phyloP scores from a whole-genome alignment of 2,888 invertebrate genomes.

The Chelonus formosanus region DNA sequence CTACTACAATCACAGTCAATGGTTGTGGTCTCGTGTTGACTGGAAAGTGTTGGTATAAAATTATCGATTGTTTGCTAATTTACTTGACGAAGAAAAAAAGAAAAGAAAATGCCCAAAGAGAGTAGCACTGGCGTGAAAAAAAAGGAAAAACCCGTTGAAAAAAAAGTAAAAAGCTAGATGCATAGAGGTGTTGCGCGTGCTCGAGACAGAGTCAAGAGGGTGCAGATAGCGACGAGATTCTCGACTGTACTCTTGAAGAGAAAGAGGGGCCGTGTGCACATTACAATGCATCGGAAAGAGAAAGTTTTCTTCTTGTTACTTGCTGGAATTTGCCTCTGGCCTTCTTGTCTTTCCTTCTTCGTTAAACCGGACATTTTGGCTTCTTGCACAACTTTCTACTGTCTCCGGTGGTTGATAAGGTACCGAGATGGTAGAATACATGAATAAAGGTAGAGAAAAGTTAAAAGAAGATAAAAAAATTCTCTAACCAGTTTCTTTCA shows the following conservation, averaged over 20 bases:
- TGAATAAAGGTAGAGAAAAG: background rate
- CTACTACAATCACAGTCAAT: constrained; percentile 26
- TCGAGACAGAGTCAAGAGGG: constrained; percentile 31
- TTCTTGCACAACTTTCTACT: constrained; percentile 13
- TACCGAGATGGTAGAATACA: background rate
- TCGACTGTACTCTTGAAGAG: constrained; percentile 13
- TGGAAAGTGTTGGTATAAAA: constrained; percentile 9
- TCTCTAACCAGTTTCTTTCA: no score
- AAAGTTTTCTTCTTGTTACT: constrained; percentile 34
- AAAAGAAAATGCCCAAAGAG: constrained; percentile 10
- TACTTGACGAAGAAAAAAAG: constrained; percentile 3
- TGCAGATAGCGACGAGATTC: constrained; percentile 20
- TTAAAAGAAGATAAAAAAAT: background rate
- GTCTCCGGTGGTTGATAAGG: constrained; percentile 9
- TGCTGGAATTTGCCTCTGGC: constrained; percentile 24
- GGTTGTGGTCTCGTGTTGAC: constrained; percentile 19
- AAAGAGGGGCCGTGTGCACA: constrained; percentile 15
- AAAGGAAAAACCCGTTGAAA: constrained; percentile 15
- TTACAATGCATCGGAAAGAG: constrained; percentile 17
- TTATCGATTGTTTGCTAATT: constrained; percentile 16
- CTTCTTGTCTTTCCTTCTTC: constrained; percentile 10
- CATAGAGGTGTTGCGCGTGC: constrained; percentile 21
- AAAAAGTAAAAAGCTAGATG: background rate
- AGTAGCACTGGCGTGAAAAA: background rate
- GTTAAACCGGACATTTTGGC: constrained; percentile 2